Percentiles rank a stretch among this genome's conserved stretches.
These are phyloP conservation scores for Eupithecia pulchellata DNA, from an alignment of 2,888 invertebrate genomes.

Conservation along the genomic window DNA sequence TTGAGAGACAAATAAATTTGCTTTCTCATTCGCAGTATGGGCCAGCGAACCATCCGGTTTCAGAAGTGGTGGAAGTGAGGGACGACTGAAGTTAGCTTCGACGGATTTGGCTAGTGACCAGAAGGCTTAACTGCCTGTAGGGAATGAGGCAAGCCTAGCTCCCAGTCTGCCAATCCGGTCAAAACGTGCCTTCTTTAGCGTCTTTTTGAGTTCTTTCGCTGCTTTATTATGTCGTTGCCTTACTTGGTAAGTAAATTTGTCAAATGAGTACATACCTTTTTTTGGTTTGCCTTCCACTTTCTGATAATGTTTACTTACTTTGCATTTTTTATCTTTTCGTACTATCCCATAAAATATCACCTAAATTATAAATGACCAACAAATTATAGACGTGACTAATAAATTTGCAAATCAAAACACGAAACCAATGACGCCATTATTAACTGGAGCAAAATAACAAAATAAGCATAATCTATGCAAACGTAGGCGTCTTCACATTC, in stretches of 20 bases:
- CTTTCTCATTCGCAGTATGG: no score
- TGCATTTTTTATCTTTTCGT: neutral
- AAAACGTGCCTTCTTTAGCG: no score
- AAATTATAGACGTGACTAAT: neutral
- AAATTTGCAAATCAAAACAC: slow-evolving; percentile 8
- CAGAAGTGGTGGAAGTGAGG: no score
- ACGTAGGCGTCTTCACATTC: slow-evolving; percentile 65
- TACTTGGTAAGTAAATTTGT: neutral
- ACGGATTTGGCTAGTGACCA: no score
- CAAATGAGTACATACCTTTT: no score
- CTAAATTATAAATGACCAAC: neutral
- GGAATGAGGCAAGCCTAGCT: no score
- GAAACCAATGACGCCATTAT: slow-evolving; percentile 48
- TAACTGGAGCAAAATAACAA: slow-evolving; percentile 65
- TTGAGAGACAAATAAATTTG: no score
- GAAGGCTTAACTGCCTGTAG: no score
- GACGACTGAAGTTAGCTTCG: no score
- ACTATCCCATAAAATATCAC: neutral
- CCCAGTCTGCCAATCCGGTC: no score
- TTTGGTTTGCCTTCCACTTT: neutral
- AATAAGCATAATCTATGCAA: slow-evolving; percentile 59
- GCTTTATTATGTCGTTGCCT: neutral
- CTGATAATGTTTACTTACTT: neutral
- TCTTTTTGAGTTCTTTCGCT: no score
- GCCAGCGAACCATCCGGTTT: no score